phyloP scores from a whole-genome alignment of 1,140 invertebrate species.

The Drosophila pachea region DNA sequence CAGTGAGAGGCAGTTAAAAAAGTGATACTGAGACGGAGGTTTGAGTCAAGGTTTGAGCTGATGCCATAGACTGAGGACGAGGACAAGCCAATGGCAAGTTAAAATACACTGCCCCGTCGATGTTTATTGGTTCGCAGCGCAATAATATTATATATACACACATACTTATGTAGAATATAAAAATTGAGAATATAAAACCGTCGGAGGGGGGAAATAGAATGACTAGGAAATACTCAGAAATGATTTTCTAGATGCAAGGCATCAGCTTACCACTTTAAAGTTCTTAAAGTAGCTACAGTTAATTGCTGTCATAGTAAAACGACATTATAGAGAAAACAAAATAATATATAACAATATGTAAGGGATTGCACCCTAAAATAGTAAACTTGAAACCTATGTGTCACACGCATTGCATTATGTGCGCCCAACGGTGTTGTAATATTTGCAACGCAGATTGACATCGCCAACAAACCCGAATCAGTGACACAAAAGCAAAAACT shows the following conservation, averaged over 20 bases:
- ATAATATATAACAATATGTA: too few species aligned
- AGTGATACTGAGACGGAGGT: slow-evolving; percentile 23
- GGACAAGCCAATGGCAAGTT: slow-evolving; percentile 69
- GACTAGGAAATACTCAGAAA: too few species aligned
- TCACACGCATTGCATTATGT: slow-evolving; percentile 49
- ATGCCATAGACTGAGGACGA: slow-evolving; percentile 29
- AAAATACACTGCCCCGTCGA: slow-evolving; percentile 67
- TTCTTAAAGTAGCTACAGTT: too few species aligned
- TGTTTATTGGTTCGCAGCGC: slow-evolving; percentile 77
- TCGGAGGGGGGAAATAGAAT: slow-evolving; percentile 9
- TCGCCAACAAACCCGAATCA: slow-evolving; percentile 53
- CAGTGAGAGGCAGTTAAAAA: background rate
- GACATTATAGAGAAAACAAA: too few species aligned
- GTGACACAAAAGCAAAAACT: slow-evolving; percentile 22
- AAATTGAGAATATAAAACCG: slow-evolving; percentile 72
- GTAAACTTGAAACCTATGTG: too few species aligned
- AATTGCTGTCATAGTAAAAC: too few species aligned
- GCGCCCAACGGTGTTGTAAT: slow-evolving; percentile 48
- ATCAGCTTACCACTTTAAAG: too few species aligned
- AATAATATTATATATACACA: slow-evolving; percentile 70
- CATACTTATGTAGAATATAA: slow-evolving; percentile 56
- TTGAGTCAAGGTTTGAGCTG: slow-evolving; percentile 26
- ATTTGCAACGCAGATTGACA: slow-evolving; percentile 31
- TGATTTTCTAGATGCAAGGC: too few species aligned
- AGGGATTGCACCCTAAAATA: too few species aligned